phyloP scores from a whole-genome alignment of 37 sponge, comb jelly and placozoan genomes.

The Geodia barretti region DNA sequence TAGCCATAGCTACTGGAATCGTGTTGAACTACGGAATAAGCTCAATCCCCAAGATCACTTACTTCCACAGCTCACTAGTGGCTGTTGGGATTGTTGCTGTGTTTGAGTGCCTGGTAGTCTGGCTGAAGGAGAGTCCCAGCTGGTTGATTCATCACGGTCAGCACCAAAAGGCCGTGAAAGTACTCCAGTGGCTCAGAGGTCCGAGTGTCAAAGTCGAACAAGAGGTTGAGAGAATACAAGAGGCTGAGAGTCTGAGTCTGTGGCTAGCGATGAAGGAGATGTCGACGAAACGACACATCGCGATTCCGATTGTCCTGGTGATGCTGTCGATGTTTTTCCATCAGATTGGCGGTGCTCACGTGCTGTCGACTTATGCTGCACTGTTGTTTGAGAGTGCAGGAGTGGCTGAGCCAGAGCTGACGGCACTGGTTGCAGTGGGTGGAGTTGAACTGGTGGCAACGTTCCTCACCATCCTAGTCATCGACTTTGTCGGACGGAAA shows the following conservation, averaged over 20 bases:
- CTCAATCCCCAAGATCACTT: constrained; percentile 11
- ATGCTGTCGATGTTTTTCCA: constrained; percentile 47
- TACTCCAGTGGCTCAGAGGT: constrained; percentile 58
- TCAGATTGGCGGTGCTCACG: constrained; percentile 54
- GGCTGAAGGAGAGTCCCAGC: constrained; percentile 53
- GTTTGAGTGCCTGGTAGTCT: constrained; percentile 13
- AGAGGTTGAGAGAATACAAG: constrained; percentile 43
- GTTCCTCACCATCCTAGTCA: constrained; percentile 27
- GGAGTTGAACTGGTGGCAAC: constrained; percentile 33
- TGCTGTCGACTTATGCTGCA: constrained; percentile 28
- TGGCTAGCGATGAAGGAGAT: neutral
- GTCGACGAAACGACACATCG: constrained; percentile 4
- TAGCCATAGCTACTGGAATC: constrained; percentile 15
- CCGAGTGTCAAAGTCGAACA: constrained; percentile 6
- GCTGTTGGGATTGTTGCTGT: constrained; percentile 23
- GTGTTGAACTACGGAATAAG: constrained; percentile 29
- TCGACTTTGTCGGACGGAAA: constrained; percentile 69
- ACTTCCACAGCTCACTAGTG: constrained; percentile 37
- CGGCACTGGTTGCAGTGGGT: constrained; percentile 32
- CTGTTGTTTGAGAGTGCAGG: constrained; percentile 29
- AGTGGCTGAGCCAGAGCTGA: neutral
- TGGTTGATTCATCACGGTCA: constrained; percentile 55
- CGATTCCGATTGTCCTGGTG: constrained; percentile 31
- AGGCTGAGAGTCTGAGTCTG: constrained; percentile 2
- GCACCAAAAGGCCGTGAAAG: constrained; percentile 7